Base-by-base conservation (phyloP, 2,797 vertebrate species). In the Choloepus didactylus region DNA sequence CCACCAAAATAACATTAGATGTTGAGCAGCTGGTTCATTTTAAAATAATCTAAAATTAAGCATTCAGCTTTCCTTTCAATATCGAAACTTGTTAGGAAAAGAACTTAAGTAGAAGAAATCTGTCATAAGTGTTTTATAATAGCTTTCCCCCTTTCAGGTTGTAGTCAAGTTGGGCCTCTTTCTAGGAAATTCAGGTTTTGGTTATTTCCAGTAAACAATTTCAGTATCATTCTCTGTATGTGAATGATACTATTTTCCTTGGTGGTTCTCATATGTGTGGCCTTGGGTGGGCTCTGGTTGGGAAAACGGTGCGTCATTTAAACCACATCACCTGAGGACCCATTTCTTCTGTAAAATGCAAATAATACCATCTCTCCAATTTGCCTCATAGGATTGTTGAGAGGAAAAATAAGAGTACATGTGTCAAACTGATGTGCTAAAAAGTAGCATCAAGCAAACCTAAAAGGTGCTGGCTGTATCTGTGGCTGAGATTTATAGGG, bases 41-140 rank as follows among this genome's bases (percentile, higher is more conserved):
- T n/a, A 76, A 67, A 75, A 64, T 54, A 25, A 91, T 54, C 80
- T 76, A 70, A 91, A 93, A 67, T 84, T 27, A 66, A 31, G 38
- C 35, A 38, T 44, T 91, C 51, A 6, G 35, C 51, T 94, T 92
- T 86, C 31, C 60, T 91, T 87, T 80, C 54, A 67, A 77, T 70
- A 46, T 86, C 29, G 60, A 54, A 84, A 84, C 23, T 27, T 76
- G 80, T 25, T 46, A 96, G 75, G 54, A 96, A 97, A 94, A 79
- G 31, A 95, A 81, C 94, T 97, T 31, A 75, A 96, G 95, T 84
- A 88, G 85, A 96, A 97, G 91, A 93, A 97, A 93, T 92, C 96
- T 96, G 27, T 72, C 94, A 72, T 2, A 0, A 92, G 93, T 93
- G 89, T 97, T 97, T 97, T 95, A 94, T 90, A 95, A 97, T 95